Evolutionary conservation across 2,113 vertebrate species (phyloP).

Genomic region (Rhizomys pruinosus): DNA sequence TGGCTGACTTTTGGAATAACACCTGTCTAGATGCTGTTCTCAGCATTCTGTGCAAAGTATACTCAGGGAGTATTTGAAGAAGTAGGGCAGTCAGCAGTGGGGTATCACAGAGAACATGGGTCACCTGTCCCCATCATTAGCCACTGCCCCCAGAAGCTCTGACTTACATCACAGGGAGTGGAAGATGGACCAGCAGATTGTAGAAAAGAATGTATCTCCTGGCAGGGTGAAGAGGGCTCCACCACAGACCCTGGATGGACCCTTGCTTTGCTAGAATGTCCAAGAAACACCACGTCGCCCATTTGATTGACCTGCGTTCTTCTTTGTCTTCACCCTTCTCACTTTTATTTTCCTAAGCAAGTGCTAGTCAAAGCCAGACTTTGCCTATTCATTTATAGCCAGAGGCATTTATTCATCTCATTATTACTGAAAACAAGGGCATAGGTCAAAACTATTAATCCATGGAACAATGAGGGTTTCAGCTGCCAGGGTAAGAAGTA

Average conservation of each 20-base stretch:
- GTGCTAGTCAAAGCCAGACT: neutral
- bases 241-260: neutral
- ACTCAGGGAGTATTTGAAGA: neutral
- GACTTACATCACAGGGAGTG: neutral
- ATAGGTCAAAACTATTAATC: conserved; percentile 58
- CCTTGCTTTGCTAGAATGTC: neutral
- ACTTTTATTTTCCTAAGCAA: neutral
- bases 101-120: neutral
- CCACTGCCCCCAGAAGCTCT: neutral
- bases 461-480: neutral
- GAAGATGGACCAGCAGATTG: neutral
- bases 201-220: neutral
- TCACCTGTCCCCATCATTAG: neutral
- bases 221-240: neutral
- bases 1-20: neutral
- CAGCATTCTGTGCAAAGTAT: neutral
- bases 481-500: neutral
- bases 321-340: neutral
- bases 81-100: neutral
- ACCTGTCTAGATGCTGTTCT: neutral
- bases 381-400: conserved; percentile 23
- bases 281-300: neutral
- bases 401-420: conserved; percentile 38
- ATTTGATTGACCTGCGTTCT: neutral
- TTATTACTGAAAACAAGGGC: conserved; percentile 53